Base-by-base conservation (phyloP, 2,888 invertebrate genomes). In the Balanococcus diminutus region DNA sequence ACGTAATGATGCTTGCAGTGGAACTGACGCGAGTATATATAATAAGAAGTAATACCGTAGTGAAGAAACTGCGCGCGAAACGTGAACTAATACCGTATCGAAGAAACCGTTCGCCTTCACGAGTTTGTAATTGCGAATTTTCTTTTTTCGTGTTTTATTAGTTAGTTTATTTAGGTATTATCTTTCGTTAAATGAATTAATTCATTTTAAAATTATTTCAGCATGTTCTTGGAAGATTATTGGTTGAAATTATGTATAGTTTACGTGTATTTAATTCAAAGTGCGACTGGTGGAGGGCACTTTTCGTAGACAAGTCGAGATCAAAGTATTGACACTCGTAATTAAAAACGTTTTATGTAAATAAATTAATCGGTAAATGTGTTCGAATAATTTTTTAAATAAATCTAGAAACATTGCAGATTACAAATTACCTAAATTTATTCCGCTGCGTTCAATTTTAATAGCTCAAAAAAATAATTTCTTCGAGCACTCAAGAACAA, bases 101-200 rank as follows among this genome's bases (percentile, higher is more conserved):
- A 72, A 84, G 72, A 39, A 36, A 83, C 31, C 1, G 0, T 4
- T 19, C 14, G 9, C 5, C 14, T 22, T 28, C 6, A 3, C 22
- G 28, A 0, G 19, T 19, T 39, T 42, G 9, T 19, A 84, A 39
- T 25, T 39, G 8, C 1, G 75, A 67, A 72, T 25, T 25, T 72
- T 84, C 25, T 28, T 14, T 84, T 72, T 84, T 72, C 84, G 84
- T 84, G 84, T 75, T 84, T 84, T 72, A 25, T 25, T 39, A 19
- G 25, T 32, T 75, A 25, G n/a, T 67, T 67, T 39, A 36, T 25
- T 72, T 32, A 0, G 22, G 22, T 72, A 28, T 25, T 84, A 72
- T 0, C 16, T 0, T 16, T 16, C 11, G 5, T 67, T 2, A 9
- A 61, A 19, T 14, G 25, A 28, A 14, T 67, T 28, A 67, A 14